phyloP scores from a whole-genome alignment of 1,140 invertebrate species.

The Dolichoris vasculosae region DNA sequence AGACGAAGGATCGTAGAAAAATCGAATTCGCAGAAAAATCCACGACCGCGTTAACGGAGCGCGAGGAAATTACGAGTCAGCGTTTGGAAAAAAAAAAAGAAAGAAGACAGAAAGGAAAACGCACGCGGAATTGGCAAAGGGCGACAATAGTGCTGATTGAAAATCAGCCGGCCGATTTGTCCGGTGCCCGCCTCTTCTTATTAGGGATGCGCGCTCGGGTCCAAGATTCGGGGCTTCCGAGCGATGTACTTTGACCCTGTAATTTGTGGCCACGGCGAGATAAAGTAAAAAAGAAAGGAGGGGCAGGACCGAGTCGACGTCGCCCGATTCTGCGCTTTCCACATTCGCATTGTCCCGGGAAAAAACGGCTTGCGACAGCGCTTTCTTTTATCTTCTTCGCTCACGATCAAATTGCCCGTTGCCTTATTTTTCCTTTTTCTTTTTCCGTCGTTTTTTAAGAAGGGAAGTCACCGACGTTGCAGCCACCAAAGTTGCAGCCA shows the following conservation, averaged over 20 bases:
- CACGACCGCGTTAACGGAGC: too few relatives aligned
- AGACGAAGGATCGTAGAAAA: too few relatives aligned
- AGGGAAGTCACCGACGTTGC: too few relatives aligned
- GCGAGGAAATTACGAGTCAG: too few relatives aligned
- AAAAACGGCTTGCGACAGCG: slow-evolving; percentile 56
- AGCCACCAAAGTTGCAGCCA: too few relatives aligned
- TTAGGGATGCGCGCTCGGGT: slow-evolving; percentile 60
- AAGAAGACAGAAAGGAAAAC: neutral
- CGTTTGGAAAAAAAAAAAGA: neutral
- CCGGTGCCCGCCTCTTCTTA: slow-evolving; percentile 60
- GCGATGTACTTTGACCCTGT: slow-evolving; percentile 66
- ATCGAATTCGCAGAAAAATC: too few relatives aligned
- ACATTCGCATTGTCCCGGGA: slow-evolving; percentile 37
- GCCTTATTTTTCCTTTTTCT: neutral
- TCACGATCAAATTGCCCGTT: neutral
- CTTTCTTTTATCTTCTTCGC: slow-evolving; percentile 47
- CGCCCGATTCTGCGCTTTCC: slow-evolving; percentile 36
- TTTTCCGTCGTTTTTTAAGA: too few relatives aligned
- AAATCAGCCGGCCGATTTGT: slow-evolving; percentile 69
- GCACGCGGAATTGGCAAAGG: slow-evolving; percentile 49
- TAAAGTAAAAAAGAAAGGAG: slow-evolving; percentile 67
- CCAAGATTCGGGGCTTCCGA: slow-evolving; percentile 63
- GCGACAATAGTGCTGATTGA: slow-evolving; percentile 73
- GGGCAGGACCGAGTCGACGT: neutral
- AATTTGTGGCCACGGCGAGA: slow-evolving; percentile 66